phyloP scores from a whole-genome alignment of 2,797 vertebrate species.

The Cichlasoma orientale region DNA sequence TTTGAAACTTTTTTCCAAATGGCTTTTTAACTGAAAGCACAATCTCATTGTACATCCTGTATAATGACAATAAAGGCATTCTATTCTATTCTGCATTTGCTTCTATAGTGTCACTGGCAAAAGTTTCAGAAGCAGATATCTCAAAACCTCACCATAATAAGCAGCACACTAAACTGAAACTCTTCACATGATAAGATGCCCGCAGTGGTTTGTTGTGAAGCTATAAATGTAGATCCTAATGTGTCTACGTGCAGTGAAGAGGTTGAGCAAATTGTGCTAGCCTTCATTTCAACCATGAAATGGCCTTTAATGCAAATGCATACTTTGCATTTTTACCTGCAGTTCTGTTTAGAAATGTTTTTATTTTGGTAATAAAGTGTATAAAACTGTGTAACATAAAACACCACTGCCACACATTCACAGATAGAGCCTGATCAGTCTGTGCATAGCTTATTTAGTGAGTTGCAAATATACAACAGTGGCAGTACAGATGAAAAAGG shows the following conservation, averaged over 20 bases:
- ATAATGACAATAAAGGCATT: too few relatives aligned
- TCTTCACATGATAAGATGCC: neutral
- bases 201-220: neutral
- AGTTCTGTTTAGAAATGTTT: neutral
- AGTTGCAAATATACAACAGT: neutral
- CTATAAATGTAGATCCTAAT: neutral
- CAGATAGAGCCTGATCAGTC: neutral
- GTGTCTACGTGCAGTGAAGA: neutral
- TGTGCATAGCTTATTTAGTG: too few relatives aligned
- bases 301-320: neutral
- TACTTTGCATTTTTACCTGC: neutral
- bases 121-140: neutral
- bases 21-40: neutral
- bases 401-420: neutral
- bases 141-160: constrained; percentile 7
- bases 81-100: too few relatives aligned
- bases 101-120: neutral
- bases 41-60: too few relatives aligned
- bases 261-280: neutral
- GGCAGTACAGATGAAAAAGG: neutral
- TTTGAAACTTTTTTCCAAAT: neutral
- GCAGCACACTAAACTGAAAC: constrained; percentile 5
- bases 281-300: neutral
- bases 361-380: neutral
- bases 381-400: neutral